A percentile compares a stretch with the other conserved stretches of the same genome.
Conservation (phyloP, 2,888 invertebrate genomes). For the Ferrisia virgata region DNA sequence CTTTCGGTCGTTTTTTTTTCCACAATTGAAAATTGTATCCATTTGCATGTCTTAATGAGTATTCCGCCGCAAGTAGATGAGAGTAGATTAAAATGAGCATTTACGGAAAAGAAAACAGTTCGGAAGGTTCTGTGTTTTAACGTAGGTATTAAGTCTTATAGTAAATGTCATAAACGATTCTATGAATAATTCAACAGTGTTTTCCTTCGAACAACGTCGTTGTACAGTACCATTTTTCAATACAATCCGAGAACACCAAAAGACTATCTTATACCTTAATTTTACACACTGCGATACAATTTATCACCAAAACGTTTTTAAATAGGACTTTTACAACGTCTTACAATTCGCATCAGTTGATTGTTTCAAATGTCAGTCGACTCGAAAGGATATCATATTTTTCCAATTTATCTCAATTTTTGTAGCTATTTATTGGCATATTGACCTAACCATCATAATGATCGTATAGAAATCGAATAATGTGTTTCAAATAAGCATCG, state of each 20-base stretch:
- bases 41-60: background rate
- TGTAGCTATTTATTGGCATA: too few species aligned
- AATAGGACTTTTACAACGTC: background rate
- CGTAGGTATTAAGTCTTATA: constrained; percentile 31
- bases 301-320: background rate
- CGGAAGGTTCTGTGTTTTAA: background rate
- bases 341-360: background rate
- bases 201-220: constrained; percentile 28
- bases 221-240: background rate
- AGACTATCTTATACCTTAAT: background rate
- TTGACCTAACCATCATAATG: too few species aligned
- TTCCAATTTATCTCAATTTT: too few species aligned
- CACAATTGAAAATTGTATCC: background rate
- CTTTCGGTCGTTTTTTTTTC: background rate
- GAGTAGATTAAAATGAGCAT: constrained; percentile 4
- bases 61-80: background rate
- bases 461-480: too few species aligned
- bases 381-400: background rate
- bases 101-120: constrained; percentile 13
- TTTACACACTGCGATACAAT: background rate
- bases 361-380: background rate
- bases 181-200: constrained; percentile 37
- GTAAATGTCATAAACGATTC: constrained; percentile 34
- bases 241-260: background rate
- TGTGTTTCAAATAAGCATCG: too few species aligned